A percentile compares a stretch with the other conserved stretches of the same genome.
These are phyloP conservation scores for Caenorhabditis sp. DNA, from an alignment of 2,888 invertebrate genomes.

Conservation along the genomic window DNA sequence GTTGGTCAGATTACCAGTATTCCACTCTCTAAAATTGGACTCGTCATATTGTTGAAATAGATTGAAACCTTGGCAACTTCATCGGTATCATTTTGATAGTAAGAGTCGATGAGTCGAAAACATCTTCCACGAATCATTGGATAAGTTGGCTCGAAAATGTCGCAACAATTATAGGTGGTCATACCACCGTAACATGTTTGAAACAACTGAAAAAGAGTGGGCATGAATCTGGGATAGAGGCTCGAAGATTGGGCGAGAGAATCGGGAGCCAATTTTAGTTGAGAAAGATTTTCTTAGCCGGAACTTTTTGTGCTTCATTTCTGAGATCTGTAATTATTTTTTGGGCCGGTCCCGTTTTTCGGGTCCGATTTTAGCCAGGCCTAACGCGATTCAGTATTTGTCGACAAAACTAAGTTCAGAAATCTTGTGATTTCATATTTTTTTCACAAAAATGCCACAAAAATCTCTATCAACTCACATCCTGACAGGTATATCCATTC, in stretches of 20 bases:
- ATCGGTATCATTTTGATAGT: constrained; percentile 49
- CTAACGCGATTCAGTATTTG: no score
- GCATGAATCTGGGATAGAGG: neutral
- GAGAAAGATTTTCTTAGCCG: no score
- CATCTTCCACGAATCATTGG: constrained; percentile 52
- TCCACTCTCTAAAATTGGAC: constrained; percentile 34
- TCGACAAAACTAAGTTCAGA: no score
- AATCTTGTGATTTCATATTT: no score
- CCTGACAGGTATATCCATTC: constrained; percentile 33
- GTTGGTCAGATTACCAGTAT: no score
- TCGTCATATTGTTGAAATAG: constrained; percentile 46
- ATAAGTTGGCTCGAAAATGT: constrained; percentile 48
- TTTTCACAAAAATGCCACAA: no score
- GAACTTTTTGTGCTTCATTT: no score
- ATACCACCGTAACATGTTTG: constrained; percentile 46
- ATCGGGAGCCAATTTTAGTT: no score
- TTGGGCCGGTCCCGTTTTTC: no score
- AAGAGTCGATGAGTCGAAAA: constrained; percentile 40
- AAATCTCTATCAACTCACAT: constrained; percentile 10
- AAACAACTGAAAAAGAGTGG: constrained; percentile 28
- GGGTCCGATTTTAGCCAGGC: no score
- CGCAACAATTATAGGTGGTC: constrained; percentile 40
- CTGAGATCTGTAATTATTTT: no score
- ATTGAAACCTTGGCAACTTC: constrained; percentile 47
- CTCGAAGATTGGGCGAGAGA: no score